phyloP scores from a whole-genome alignment of 2,797 vertebrate genomes.

The Agapornis canus region DNA sequence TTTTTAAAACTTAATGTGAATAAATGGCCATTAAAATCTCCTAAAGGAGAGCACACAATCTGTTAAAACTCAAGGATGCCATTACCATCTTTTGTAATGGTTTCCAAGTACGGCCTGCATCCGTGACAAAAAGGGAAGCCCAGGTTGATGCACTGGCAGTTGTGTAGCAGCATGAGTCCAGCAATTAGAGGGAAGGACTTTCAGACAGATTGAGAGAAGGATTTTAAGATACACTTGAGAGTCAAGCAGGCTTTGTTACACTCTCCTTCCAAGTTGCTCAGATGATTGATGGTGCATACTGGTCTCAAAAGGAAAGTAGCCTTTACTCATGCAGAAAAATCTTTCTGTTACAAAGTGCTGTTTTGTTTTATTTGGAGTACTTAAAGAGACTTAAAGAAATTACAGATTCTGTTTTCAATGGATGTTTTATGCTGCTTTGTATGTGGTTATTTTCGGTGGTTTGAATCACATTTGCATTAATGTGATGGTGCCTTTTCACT shows the following conservation, averaged over 20 bases:
- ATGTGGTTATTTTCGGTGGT: not conserved
- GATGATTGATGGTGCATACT: not conserved
- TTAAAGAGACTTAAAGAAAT: not conserved
- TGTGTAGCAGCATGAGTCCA: not conserved
- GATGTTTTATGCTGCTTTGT: not conserved
- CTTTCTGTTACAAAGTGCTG: not conserved
- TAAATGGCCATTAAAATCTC: not conserved
- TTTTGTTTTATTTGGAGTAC: not conserved
- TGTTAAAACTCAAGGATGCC: not conserved
- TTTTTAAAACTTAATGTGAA: not conserved
- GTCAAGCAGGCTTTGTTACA: not conserved
- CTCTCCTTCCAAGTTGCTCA: not conserved
- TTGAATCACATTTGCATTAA: not conserved
- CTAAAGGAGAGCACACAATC: not conserved
- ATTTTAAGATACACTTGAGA: not conserved
- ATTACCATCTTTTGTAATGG: not conserved
- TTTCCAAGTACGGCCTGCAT: not conserved
- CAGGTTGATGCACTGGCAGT: not conserved
- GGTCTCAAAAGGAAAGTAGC: not conserved
- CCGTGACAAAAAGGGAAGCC: not conserved
- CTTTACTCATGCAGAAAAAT: not conserved
- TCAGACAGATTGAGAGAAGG: not conserved
- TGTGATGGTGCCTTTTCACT: not conserved
- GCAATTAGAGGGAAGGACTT: not conserved
- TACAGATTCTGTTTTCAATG: not conserved